Percentiles rank a stretch among this genome's conserved stretches.
phyloP scores from a whole-genome alignment of 2,113 vertebrate species.

The Notiomystis cincta region DNA sequence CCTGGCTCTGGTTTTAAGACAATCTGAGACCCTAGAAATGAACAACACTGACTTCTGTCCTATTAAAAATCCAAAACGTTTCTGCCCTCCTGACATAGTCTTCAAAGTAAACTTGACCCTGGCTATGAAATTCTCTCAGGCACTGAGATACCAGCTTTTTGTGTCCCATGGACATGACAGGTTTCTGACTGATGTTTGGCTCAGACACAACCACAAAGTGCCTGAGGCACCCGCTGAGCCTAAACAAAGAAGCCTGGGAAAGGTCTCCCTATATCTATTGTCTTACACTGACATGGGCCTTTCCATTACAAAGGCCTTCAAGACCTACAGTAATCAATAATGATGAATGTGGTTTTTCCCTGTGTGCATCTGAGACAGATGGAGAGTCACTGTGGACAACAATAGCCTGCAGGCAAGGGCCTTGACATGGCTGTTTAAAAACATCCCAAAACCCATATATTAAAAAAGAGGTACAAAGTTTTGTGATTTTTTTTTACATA shows the following conservation, averaged over 20 bases:
- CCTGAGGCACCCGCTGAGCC: neutral
- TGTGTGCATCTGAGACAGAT: conserved; percentile 45
- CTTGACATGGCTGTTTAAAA: neutral
- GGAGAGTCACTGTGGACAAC: conserved; percentile 20
- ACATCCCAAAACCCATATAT: neutral
- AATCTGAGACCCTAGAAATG: neutral
- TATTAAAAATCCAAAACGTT: neutral
- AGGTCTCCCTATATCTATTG: conserved; percentile 44
- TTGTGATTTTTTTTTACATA: neutral
- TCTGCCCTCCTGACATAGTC: neutral
- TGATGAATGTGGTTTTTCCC: conserved; percentile 53
- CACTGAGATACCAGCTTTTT: conserved; percentile 20
- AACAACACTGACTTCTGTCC: neutral
- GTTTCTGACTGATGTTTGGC: conserved; percentile 52
- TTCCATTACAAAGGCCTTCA: conserved; percentile 58
- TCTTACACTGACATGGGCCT: conserved; percentile 35
- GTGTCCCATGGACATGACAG: neutral
- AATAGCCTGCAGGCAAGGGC: conserved; percentile 18
- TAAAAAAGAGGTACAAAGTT: neutral
- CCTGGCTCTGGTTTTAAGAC: neutral
- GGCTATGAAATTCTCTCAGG: conserved; percentile 5
- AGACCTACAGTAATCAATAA: conserved; percentile 59
- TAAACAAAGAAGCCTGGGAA: conserved; percentile 39
- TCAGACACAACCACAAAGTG: conserved; percentile 35
- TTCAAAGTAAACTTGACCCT: conserved; percentile 59